Percentiles rank a stretch among this genome's conserved stretches.
phyloP scores from a whole-genome alignment of 2,113 vertebrate species.

The Buteo buteo region DNA sequence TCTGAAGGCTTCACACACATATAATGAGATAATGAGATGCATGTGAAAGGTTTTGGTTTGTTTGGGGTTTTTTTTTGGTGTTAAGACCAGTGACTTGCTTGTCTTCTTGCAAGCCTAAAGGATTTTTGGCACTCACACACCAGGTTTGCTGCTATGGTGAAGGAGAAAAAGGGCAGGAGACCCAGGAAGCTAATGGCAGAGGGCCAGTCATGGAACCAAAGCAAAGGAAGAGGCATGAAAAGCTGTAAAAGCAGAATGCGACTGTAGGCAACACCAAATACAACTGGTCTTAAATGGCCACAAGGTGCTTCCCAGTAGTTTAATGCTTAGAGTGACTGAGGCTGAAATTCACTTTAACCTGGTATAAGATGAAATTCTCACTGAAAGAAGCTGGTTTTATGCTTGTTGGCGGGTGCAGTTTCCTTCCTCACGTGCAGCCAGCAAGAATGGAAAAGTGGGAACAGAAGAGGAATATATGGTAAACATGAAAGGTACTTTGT shows the following conservation, averaged over 20 bases:
- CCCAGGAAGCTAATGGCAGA: not conserved
- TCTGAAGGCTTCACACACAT: not conserved
- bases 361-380: not conserved
- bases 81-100: not conserved
- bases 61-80: accelerated
- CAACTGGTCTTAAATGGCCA: not conserved
- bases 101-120: not conserved
- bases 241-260: accelerated
- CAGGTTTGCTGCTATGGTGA: not conserved
- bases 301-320: not conserved
- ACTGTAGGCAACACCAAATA: not conserved
- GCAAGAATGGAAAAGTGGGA: not conserved
- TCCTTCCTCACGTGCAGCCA: not conserved
- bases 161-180: not conserved
- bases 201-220: not conserved
- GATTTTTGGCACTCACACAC: not conserved
- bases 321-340: not conserved
- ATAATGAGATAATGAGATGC: not conserved
- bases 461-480: not conserved
- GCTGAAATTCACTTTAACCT: not conserved
- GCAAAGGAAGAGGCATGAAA: not conserved
- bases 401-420: not conserved
- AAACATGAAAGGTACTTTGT: not conserved
- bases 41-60: not conserved
- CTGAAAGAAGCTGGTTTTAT: not conserved